phyloP scores from a whole-genome alignment of 2,113 vertebrate species.

The Xiphorhynchus elegans region DNA sequence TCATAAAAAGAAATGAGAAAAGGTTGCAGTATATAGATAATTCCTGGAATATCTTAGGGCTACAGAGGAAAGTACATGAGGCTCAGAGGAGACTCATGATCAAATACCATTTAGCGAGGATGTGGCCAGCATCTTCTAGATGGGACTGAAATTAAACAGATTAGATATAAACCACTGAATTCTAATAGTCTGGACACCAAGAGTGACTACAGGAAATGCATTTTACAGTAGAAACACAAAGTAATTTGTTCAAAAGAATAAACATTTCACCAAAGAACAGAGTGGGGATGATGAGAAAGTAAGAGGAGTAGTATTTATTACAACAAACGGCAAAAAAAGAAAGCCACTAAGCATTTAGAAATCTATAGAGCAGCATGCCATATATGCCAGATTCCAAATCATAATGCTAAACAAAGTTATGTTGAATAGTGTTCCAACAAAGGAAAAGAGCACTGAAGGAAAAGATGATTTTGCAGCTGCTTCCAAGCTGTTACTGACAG shows the following conservation, averaged over 20 bases:
- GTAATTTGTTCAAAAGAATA: not conserved
- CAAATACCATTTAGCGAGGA: not conserved
- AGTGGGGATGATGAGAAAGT: not conserved
- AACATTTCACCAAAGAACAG: not conserved
- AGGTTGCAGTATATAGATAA: not conserved
- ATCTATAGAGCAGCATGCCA: not conserved
- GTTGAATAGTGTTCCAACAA: not conserved
- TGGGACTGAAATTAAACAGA: not conserved
- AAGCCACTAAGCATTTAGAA: not conserved
- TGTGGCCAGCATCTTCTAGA: not conserved
- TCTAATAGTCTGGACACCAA: not conserved
- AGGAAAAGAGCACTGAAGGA: not conserved
- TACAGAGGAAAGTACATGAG: not conserved
- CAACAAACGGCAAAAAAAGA: not conserved
- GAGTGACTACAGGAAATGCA: not conserved
- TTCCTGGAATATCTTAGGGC: not conserved
- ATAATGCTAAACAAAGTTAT: not conserved
- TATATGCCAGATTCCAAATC: not conserved
- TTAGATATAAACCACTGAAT: not conserved
- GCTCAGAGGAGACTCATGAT: not conserved
- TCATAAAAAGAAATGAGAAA: not conserved
- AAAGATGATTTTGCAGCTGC: not conserved
- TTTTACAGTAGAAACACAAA: not conserved
- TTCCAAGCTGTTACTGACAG: not conserved
- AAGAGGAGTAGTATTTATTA: not conserved